Evolutionary conservation across 1,140 invertebrate species (phyloP), one percentile per base, ranked within the genome.

Genomic region (Hylaeus volcanicus): DNA sequence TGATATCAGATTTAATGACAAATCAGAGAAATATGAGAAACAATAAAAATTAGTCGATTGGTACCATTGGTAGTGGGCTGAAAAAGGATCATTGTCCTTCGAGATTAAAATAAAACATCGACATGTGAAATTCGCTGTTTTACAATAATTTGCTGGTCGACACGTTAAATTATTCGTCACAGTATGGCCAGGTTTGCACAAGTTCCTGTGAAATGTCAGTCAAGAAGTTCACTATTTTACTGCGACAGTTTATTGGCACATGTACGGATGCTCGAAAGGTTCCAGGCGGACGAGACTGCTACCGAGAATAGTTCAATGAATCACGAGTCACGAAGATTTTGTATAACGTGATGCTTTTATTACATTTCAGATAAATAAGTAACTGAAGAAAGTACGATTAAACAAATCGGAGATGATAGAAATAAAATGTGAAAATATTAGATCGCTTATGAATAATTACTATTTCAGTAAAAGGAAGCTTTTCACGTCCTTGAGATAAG

Each of bases 221-320:
- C 39, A 55, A 66, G 63, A 75, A 66, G 63, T 75, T 75, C 74
- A 66, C 14, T 26, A 12, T 66, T 75, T 75, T 66, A 74, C 14
- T 1, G 61, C 48, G 73, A 55, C 9, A 37, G 14, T 74, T 74
- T 74, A 74, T 65, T n/a, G 70, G 3, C 70, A 26, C 45, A 60
- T 3, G 9, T 12, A n/a, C 12, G 4, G 48, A 41, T 4, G 45
- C 14, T 53, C 14, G 60, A 64, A 74, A 74, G 72, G 72, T 74
- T 64, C 37, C 60, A 39, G 48, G 37, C 53, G 51, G 37, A 4
- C 37, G n/a, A 37, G 39, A 55, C 41, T 43, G 37, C 15, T 1
- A 26, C 0, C 1, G 71, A 51, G 14, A 61, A 73, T 61, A 73
- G 15, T 37, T 53, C 14, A 6, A 5, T 12, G 60, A 39, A 58